A percentile compares a stretch with the other conserved stretches of the same genome.
phyloP scores from a whole-genome alignment of 2,797 vertebrate genomes.

The Sebastes steindachneri region DNA sequence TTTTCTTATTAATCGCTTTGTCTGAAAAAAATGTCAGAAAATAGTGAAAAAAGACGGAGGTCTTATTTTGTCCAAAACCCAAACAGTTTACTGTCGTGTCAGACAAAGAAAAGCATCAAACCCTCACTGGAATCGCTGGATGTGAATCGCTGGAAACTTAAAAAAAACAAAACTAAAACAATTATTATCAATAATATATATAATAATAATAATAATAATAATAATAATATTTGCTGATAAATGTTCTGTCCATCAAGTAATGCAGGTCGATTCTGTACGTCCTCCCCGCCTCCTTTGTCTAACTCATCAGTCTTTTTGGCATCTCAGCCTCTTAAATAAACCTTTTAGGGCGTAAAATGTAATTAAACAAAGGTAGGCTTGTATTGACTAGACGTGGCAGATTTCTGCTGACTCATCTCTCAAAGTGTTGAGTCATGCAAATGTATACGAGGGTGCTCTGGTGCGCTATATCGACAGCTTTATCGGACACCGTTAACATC shows the following conservation, averaged over 20 bases:
- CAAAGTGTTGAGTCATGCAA: constrained; percentile 51
- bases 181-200: no score
- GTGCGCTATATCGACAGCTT: constrained; percentile 20
- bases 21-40: not conserved
- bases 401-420: constrained; percentile 54
- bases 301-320: not conserved
- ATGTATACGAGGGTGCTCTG: constrained; percentile 8
- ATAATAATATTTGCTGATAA: not conserved
- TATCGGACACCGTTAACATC: not conserved
- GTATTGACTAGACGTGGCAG: constrained; percentile 20
- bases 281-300: not conserved
- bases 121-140: no score
- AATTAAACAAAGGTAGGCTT: constrained; percentile 5
- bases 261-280: not conserved
- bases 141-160: not conserved
- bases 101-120: not conserved
- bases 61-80: not conserved
- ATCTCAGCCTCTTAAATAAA: constrained; percentile 1
- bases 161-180: not conserved
- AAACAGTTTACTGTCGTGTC: not conserved
- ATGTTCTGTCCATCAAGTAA: not conserved
- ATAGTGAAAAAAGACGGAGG: no score
- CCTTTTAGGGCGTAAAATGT: not conserved
- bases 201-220: no score
- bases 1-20: not conserved